phyloP scores from a whole-genome alignment of 1,140 invertebrate genomes.

The Drosophila tristis region DNA sequence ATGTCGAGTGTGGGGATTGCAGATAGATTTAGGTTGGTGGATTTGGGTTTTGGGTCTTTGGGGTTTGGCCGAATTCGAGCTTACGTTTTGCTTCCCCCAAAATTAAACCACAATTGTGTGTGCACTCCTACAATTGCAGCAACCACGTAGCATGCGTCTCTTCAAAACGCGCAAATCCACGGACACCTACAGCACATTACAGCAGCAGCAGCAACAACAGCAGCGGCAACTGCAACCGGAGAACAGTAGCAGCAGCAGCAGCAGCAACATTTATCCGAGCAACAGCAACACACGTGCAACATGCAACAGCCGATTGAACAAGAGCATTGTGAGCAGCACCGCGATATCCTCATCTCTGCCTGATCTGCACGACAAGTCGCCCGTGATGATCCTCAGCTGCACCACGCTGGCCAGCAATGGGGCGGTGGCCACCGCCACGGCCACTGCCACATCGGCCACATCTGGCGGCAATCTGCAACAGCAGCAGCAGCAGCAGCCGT shows the following conservation, averaged over 20 bases:
- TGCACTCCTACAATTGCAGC: constrained; percentile 40
- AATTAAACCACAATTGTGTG: constrained; percentile 37
- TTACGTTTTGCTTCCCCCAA: constrained; percentile 19
- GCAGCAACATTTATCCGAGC: constrained; percentile 1
- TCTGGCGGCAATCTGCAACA: constrained; percentile 29
- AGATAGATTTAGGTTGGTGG: constrained; percentile 49
- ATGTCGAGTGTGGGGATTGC: constrained; percentile 30
- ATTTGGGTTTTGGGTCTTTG: constrained; percentile 5
- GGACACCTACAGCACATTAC: constrained; percentile 73
- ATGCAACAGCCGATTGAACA: constrained; percentile 70
- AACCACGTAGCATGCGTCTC: constrained; percentile 72
- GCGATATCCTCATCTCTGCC: constrained; percentile 78
- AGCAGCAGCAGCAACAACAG: constrained; percentile 44
- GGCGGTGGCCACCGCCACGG: constrained; percentile 27
- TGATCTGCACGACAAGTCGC: constrained; percentile 78
- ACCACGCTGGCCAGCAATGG: constrained; percentile 76
- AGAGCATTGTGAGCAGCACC: constrained; percentile 66
- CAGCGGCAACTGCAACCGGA: neutral
- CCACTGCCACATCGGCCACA: constrained; percentile 28
- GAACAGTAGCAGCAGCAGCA: neutral
- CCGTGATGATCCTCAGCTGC: constrained; percentile 83
- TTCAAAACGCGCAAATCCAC: constrained; percentile 82
- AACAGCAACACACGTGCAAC: constrained; percentile 45
- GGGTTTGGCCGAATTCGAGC: constrained; percentile 8
- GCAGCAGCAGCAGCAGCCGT: constrained; percentile 43